Evolutionary conservation across 1,140 invertebrate species (phyloP), one percentile per base, ranked within the genome.

Genomic region (Colletes latitarsis): DNA sequence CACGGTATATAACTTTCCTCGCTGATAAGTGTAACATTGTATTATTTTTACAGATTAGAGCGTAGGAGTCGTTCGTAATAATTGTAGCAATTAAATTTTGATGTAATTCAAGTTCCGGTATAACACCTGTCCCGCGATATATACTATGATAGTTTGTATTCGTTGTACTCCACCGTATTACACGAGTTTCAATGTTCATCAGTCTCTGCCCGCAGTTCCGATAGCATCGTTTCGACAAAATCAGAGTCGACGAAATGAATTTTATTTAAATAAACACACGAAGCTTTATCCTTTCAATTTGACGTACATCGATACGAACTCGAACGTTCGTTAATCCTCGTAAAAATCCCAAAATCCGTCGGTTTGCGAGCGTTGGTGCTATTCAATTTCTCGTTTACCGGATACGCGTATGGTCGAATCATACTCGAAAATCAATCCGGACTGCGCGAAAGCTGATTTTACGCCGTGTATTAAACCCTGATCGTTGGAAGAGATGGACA

Each of bases 301-400:
- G 49, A 49, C 10, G 49, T 10, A 49, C 49, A 49, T 12, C 17
- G 41, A 64, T 41, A 3, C 43, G 9, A 15, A 49, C 8, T 21
- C 39, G 12, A 52, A 46, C 8, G 17, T 6, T 21, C 43, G 49
- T 9, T 49, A 49, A 49, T 49, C 17, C 15, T 49, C n/a, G n/a
- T 6, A 21, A 67, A 67, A 67, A 67, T 21, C 19, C 4, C 3
- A 12, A 15, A 52, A 52, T 21, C 19, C 19, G 12, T 14, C 6
- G n/a, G 1, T 52, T 19, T 21, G 9, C 64, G 49, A n/a, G 10
- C 52, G 43, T 9, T 12, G 46, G 30, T 43, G 8, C n/a, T 19
- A 52, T 67, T 67, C 52, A 67, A 67, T 67, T 52, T 30, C n/a
- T 49, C 46, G 46, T 8, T 67, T 15, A 30, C n/a, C 64, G 15